Evolutionary conservation across 2,797 vertebrate genomes (phyloP).

Genomic region (Tapera naevia): DNA sequence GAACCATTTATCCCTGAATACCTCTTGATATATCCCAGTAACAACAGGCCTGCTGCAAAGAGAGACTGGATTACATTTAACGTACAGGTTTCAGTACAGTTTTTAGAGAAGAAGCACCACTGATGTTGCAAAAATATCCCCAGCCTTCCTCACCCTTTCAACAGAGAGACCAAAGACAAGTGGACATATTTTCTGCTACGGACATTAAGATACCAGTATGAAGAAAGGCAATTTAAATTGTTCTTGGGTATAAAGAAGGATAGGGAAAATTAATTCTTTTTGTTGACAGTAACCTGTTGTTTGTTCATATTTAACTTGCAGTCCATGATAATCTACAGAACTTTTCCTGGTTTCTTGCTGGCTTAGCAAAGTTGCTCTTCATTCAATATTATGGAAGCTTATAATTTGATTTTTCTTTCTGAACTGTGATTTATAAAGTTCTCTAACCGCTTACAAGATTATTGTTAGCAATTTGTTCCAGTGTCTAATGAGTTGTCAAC

Average conservation of each 20-base stretch:
- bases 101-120: neutral
- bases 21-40: neutral
- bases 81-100: neutral
- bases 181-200: neutral
- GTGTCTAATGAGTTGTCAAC: neutral
- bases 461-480: neutral
- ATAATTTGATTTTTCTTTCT: neutral
- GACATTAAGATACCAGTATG: accelerated
- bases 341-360: neutral
- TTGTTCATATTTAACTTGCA: neutral
- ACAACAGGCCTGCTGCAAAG: accelerated
- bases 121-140: neutral
- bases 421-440: neutral
- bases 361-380: neutral
- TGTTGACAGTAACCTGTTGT: neutral
- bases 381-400: neutral
- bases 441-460: neutral
- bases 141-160: neutral
- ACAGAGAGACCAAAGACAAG: neutral
- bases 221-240: neutral
- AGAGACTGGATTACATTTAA: neutral
- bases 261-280: neutral
- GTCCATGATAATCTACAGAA: neutral
- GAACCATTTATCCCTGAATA: neutral
- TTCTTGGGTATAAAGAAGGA: neutral